Evolutionary conservation across 2,797 vertebrate genomes (phyloP), one percentile per base, ranked within the genome.

Genomic region (Salarias fasciatus): DNA sequence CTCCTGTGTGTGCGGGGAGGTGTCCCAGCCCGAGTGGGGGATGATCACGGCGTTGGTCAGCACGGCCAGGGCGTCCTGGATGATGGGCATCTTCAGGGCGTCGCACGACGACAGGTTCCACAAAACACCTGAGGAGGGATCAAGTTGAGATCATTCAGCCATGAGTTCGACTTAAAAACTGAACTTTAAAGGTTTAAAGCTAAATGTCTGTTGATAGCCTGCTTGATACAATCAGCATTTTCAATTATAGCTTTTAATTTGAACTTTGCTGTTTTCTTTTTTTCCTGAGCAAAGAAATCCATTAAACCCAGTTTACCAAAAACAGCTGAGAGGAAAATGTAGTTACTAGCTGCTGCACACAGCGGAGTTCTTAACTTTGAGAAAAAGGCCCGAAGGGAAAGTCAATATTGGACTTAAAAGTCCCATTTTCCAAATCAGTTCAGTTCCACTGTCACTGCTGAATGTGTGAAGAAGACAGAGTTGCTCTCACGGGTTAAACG

Each of bases 21-120:
- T 95, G 88, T 98, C 97, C 97, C 97, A 98, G 75, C 97, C 97
- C 0, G 97, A 99, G 91, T 99, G 97, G 18, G 97, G 97, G 85
- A 99, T 98, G 82, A 99, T 99, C 88, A 99, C 97, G 6, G 97
- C 94, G 31, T 98, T 98, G 87, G 97, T 99, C 91, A 99, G 90
- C 77, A 99, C 97, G 11, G 95, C 95, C 52, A 99, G 94, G 77
- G 97, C 97, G 14, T 99, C 97, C 90, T 99, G 97, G 88, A 99
- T 99, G 85, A 99, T 99, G 72, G 97, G 97, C 97, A 99, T 99
- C 92, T 99, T 99, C 85, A 99, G 94, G 57, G 95, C 96, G 68
- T 99, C 97, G 1, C 97, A 99, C 1, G 97, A 99, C 0, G 97
- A 99, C 2, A 99, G 92, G 89, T 99, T 99, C 97, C 97, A 99